Conservation (phyloP, 2,113 vertebrate genomes). For the Cepphus grylle region DNA sequence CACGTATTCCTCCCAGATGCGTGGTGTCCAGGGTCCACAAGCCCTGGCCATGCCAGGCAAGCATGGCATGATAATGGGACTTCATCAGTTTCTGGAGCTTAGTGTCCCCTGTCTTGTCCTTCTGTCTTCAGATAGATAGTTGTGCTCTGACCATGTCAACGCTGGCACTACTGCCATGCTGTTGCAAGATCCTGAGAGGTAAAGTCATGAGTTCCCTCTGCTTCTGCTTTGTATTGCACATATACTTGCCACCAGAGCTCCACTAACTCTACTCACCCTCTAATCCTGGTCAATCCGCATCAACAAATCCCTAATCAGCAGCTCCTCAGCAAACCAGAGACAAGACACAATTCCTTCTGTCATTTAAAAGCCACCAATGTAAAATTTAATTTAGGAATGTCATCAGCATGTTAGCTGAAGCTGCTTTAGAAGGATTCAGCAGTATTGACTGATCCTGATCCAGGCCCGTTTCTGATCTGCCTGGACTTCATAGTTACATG, state of each 20-base stretch:
- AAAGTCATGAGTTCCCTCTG: not conserved
- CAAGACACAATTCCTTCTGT: not conserved
- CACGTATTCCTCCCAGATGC: not conserved
- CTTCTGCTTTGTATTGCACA: not conserved
- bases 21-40: not conserved
- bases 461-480: not conserved
- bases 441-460: not conserved
- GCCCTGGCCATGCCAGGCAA: not conserved
- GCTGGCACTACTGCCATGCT: not conserved
- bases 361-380: not conserved
- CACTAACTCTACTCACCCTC: not conserved
- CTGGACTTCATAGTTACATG: not conserved
- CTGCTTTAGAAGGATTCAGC: not conserved
- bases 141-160: rapidly evolving
- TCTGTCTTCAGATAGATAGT: not conserved
- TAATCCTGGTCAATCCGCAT: not conserved
- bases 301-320: not conserved
- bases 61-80: not conserved
- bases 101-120: not conserved
- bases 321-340: not conserved
- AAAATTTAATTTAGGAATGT: not conserved
- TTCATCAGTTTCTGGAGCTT: not conserved
- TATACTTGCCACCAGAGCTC: not conserved
- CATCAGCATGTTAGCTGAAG: not conserved
- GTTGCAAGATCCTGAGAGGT: not conserved